phyloP scores from a whole-genome alignment of 2,113 vertebrate species.

The Alligator mississippiensis region DNA sequence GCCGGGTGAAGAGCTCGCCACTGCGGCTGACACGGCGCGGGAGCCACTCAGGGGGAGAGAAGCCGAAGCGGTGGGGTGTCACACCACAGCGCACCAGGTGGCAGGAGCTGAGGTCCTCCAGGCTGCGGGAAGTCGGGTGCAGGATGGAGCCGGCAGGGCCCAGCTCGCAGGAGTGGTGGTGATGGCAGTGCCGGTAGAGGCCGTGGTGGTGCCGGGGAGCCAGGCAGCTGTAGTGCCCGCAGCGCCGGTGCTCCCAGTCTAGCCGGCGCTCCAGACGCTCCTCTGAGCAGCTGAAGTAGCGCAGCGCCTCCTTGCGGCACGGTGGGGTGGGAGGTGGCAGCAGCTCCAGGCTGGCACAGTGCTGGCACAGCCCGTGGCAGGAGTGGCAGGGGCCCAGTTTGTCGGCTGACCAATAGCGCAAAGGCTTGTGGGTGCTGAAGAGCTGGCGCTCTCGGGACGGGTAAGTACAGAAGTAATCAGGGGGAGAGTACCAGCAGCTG shows the following conservation, averaged over 20 bases:
- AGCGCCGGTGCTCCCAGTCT: slow-evolving; percentile 85
- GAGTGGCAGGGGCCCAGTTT: slow-evolving; percentile 90
- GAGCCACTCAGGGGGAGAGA: slow-evolving; percentile 77
- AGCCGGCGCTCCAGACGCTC: slow-evolving; percentile 87
- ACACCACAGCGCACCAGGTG: slow-evolving; percentile 70
- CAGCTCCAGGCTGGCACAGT: slow-evolving; percentile 78
- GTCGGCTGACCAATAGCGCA: slow-evolving; percentile 92
- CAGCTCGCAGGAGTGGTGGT: slow-evolving; percentile 75
- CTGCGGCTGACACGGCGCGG: slow-evolving; percentile 74
- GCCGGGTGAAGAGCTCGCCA: slow-evolving; percentile 88
- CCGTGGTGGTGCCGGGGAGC: slow-evolving; percentile 75
- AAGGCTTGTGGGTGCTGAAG: slow-evolving; percentile 80
- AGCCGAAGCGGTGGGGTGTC: slow-evolving; percentile 76
- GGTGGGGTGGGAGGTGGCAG: slow-evolving; percentile 76
- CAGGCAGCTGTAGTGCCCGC: slow-evolving; percentile 85
- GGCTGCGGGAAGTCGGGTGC: slow-evolving; percentile 89
- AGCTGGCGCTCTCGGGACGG: slow-evolving; percentile 87
- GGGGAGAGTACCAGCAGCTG: slow-evolving; percentile 73
- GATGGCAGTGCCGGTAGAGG: slow-evolving; percentile 72
- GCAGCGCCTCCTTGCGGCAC: slow-evolving; percentile 79
- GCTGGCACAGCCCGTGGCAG: slow-evolving; percentile 76
- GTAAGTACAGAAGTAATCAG: slow-evolving; percentile 89
- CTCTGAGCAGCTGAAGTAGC: slow-evolving; percentile 82
- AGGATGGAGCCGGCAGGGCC: slow-evolving; percentile 78
- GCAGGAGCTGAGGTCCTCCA: slow-evolving; percentile 88